Evolutionary conservation across 2,888 invertebrate genomes (phyloP).

Genomic region (Junonia oenone): DNA sequence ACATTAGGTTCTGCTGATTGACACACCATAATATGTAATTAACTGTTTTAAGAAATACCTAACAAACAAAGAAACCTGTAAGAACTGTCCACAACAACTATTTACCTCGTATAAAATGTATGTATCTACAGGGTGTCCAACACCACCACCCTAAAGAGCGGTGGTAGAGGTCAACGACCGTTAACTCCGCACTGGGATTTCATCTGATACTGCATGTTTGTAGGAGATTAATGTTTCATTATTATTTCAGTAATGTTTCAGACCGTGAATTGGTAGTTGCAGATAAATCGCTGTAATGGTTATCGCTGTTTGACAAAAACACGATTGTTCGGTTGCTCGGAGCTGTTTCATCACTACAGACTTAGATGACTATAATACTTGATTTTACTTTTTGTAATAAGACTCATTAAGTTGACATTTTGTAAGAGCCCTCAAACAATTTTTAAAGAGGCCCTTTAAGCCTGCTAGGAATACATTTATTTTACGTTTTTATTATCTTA

Average conservation of each 20-base stretch:
- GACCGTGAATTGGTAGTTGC: neutral
- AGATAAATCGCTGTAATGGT: too few species aligned
- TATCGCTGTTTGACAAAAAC: neutral
- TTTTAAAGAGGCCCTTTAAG: neutral
- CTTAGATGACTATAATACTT: too few species aligned
- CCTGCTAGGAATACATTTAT: neutral
- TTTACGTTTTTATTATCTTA: too few species aligned
- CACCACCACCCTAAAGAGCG: slow-evolving; percentile 36
- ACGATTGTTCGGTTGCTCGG: neutral
- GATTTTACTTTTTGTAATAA: neutral
- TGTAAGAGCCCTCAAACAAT: neutral
- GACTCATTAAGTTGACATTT: too few species aligned
- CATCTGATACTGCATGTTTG: slow-evolving; percentile 24
- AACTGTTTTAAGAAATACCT: too few species aligned
- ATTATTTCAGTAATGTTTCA: slow-evolving; percentile 10
- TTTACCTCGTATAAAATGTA: slow-evolving; percentile 36
- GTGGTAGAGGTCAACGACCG: slow-evolving; percentile 53
- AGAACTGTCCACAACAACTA: neutral
- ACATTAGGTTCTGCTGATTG: too few species aligned
- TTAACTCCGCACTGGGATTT: slow-evolving; percentile 35
- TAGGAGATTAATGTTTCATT: slow-evolving; percentile 13
- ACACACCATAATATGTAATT: too few species aligned
- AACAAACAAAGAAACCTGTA: too few species aligned
- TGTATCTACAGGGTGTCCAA: slow-evolving; percentile 45
- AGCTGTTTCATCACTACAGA: neutral